These are phyloP conservation scores for Atrichornis clamosus DNA, from an alignment of 2,113 vertebrate genomes.

Conservation along the genomic window DNA sequence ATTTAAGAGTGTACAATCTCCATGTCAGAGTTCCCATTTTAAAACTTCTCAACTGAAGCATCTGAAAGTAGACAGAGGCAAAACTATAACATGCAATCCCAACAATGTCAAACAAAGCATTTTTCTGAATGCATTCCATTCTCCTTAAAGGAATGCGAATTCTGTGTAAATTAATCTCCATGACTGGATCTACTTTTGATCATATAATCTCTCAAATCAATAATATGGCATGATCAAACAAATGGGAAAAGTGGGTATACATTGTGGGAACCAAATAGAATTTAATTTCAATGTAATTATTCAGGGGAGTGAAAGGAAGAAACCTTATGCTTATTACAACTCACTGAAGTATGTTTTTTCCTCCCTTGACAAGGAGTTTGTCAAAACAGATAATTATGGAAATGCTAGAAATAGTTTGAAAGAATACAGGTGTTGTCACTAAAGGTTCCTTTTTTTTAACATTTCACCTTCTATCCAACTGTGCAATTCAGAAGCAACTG, in stretches of 20 bases:
- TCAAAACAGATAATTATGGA: slow-evolving; percentile 63
- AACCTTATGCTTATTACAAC: slow-evolving; percentile 33
- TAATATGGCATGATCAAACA: slow-evolving; percentile 26
- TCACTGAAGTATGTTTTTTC: slow-evolving; percentile 33
- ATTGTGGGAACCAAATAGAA: slow-evolving; percentile 4
- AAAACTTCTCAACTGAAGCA: not conserved
- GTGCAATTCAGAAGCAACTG: slow-evolving; percentile 46
- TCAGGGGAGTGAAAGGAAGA: not conserved
- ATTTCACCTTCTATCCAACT: slow-evolving; percentile 46
- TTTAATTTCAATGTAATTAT: slow-evolving; percentile 41
- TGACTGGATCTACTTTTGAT: slow-evolving; percentile 22
- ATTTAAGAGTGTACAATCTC: not conserved
- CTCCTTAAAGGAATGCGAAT: not conserved
- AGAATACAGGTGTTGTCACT: slow-evolving; percentile 40
- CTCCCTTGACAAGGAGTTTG: slow-evolving; percentile 32
- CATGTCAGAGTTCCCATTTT: not conserved
- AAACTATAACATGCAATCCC: not conserved
- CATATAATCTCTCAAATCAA: slow-evolving; percentile 11
- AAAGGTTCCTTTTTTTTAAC: slow-evolving; percentile 47
- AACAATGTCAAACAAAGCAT: not conserved
- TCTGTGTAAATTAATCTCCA: slow-evolving; percentile 1
- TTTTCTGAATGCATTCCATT: not conserved
- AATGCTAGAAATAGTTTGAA: slow-evolving; percentile 57
- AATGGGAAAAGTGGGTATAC: not conserved
- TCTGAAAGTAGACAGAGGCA: not conserved